A percentile compares a stretch with the other conserved stretches of the same genome.
phyloP scores from a whole-genome alignment of 2,888 invertebrate species.

The Melitaea athalia region DNA sequence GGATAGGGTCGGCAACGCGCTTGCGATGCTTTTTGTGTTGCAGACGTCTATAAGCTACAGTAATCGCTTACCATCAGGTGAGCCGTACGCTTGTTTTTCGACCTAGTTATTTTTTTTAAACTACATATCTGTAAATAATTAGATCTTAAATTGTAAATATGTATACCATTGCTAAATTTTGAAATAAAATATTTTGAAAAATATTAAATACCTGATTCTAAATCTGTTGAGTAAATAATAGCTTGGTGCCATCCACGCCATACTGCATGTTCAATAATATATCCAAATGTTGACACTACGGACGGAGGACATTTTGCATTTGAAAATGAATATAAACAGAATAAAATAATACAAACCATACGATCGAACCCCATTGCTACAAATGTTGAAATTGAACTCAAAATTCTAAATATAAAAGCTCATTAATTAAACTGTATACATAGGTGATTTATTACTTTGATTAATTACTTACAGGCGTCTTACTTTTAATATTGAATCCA shows the following conservation, averaged over 20 bases:
- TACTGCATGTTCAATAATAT: slow-evolving; percentile 77
- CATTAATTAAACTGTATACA: background rate
- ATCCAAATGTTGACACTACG: slow-evolving; percentile 59
- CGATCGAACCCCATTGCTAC: background rate
- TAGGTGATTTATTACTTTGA: background rate
- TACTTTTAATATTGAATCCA: background rate
- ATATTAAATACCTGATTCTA: slow-evolving; percentile 56
- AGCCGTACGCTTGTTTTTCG: too few species aligned
- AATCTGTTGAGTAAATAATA: slow-evolving; percentile 67
- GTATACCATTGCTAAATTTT: too few species aligned
- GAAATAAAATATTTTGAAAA: too few species aligned
- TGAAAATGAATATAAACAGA: slow-evolving; percentile 7
- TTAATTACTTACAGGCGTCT: background rate
- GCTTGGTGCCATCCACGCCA: slow-evolving; percentile 81
- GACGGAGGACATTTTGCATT: slow-evolving; percentile 49
- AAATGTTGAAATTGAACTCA: background rate
- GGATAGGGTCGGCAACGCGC: too few species aligned
- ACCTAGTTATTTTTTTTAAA: too few species aligned
- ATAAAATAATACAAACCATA: slow-evolving; percentile 1
- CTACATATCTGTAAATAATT: too few species aligned
- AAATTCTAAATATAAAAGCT: background rate
- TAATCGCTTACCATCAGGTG: too few species aligned
- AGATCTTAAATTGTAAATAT: too few species aligned
- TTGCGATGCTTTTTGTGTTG: too few species aligned
- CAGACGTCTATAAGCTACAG: too few species aligned